Base-by-base conservation (phyloP, 2,888 invertebrate species). In the Hanleya hanleyi region DNA sequence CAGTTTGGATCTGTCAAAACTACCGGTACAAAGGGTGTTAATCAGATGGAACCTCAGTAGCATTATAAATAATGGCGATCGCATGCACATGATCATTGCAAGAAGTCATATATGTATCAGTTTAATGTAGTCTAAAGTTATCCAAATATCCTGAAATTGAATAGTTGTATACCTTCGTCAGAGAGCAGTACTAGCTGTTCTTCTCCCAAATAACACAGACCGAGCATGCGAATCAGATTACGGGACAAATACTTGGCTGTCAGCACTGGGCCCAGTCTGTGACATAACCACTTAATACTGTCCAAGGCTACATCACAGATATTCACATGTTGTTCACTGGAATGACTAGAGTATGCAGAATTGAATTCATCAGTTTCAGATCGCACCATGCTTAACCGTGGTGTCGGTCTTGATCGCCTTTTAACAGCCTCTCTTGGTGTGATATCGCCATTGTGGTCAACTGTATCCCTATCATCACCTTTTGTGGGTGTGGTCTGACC, bases 161-260 rank as follows among this genome's bases (percentile, higher is more conserved):
- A n/a, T n/a, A n/a, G n/a, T n/a, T n/a, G n/a, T n/a, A n/a, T n/a
- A n/a, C n/a, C n/a, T n/a, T n/a, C n/a, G n/a, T n/a, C n/a, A n/a
- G n/a, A n/a, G n/a, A n/a, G n/a, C 15, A 72, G 37, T 18, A 76
- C 73, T 12, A 87, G 77, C 73, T 88, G 88, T 67, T 88, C 86
- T n/a, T 87, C 86, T 0, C 88, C 96, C 32, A 96, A 94, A 89
- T 97, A 99, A 90, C 98, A 99, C 2, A 98, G 91, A 0, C 97
- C 96, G 69, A 99, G 91, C 96, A 99, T 97, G 86, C 97, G 94
- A 15, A 99, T 92, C 78, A 99, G 92, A 92, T 98, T 98, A 74
- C 96, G 93, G 0, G 97, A 96, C 36, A 99, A 92, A 91, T 96
- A 95, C 81, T 96, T 94, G 50, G 98, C 96, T 0, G 97, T 97